Evolutionary conservation across 1,140 invertebrate species (phyloP).

Genomic region (Microvelia longipes): DNA sequence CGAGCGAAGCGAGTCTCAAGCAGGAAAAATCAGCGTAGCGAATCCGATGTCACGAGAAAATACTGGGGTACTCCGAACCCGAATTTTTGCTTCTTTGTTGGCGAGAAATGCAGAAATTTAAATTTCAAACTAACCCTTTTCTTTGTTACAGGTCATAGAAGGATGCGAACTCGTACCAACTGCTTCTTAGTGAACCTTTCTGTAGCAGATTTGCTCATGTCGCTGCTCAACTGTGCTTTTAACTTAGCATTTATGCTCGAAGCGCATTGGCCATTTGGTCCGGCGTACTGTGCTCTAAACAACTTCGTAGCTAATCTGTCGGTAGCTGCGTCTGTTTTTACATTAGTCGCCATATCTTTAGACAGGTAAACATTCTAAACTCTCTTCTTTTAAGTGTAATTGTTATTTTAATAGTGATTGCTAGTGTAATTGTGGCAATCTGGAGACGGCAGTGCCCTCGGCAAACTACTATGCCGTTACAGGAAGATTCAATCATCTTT

Average conservation of each 20-base stretch:
- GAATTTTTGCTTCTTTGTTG: too few relatives aligned
- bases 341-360: conserved; percentile 65
- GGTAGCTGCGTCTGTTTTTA: conserved; percentile 79
- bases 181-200: conserved; percentile 87
- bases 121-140: too few relatives aligned
- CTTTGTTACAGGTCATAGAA: conserved; percentile 42
- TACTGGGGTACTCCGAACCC: too few relatives aligned
- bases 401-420: neutral
- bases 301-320: conserved; percentile 80
- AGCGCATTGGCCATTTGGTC: conserved; percentile 73
- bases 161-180: conserved; percentile 88
- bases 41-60: too few relatives aligned
- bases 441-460: too few relatives aligned
- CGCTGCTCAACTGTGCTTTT: conserved; percentile 78
- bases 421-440: too few relatives aligned
- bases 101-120: too few relatives aligned
- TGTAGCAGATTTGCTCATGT: conserved; percentile 76
- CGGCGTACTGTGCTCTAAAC: conserved; percentile 66
- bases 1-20: too few relatives aligned
- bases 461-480: too few relatives aligned
- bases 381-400: neutral
- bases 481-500: too few relatives aligned
- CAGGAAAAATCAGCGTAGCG: too few relatives aligned
- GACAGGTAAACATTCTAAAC: conserved; percentile 50
- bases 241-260: conserved; percentile 75